Evolutionary conservation across 2,797 vertebrate genomes (phyloP).

Genomic region (Sebastes oblongus): DNA sequence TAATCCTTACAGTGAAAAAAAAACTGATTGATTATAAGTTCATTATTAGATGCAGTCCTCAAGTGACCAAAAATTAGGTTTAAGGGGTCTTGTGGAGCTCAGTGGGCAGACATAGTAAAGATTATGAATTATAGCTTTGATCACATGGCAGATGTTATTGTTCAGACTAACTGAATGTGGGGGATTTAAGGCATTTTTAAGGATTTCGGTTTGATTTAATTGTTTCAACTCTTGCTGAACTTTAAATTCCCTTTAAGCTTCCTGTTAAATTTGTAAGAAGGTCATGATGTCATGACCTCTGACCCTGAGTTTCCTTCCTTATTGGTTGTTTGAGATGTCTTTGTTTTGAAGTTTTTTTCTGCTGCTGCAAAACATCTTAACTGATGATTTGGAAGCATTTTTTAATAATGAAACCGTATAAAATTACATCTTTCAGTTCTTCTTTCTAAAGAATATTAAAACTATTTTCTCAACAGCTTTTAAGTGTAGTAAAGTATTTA

Average conservation of each 20-base stretch:
- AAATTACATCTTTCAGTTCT: not conserved
- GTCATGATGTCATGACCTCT: slow-evolving; percentile 31
- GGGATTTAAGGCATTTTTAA: not conserved
- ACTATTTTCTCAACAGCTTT: not conserved
- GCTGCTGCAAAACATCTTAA: not conserved
- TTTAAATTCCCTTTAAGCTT: slow-evolving; percentile 40
- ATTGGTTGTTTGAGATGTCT: not conserved
- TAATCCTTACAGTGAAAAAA: no score
- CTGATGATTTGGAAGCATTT: not conserved
- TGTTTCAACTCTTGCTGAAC: slow-evolving; percentile 31
- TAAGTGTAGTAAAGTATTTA: not conserved
- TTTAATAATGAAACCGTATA: not conserved
- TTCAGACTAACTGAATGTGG: not conserved
- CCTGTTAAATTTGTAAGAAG: slow-evolving; percentile 12
- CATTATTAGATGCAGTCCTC: not conserved
- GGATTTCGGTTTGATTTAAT: slow-evolving; percentile 21
- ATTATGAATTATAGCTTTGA: not conserved
- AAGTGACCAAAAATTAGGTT: no score
- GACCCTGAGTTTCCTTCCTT: not conserved
- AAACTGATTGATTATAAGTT: not conserved
- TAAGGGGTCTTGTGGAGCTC: no score
- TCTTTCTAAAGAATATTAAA: not conserved
- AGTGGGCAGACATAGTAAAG: no score
- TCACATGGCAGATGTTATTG: not conserved
- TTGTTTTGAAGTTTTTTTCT: not conserved